phyloP scores from a whole-genome alignment of 2,888 invertebrate species.

The Unio pictorum region DNA sequence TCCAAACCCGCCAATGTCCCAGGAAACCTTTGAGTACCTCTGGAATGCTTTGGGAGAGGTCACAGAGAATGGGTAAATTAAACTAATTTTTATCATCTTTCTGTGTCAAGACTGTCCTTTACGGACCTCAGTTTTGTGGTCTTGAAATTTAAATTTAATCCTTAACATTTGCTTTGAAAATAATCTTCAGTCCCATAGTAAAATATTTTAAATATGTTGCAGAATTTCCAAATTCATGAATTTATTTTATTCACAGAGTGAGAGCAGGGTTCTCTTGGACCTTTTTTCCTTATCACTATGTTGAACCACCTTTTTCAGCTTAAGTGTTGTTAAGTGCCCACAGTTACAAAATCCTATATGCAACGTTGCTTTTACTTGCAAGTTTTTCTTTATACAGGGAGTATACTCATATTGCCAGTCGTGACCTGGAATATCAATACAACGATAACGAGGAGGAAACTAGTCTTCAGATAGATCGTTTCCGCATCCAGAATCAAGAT shows the following conservation, averaged over 20 bases:
- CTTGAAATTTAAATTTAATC: too few relatives aligned
- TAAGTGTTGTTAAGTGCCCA: too few relatives aligned
- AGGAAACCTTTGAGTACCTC: conserved; percentile 63
- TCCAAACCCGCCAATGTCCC: conserved; percentile 56
- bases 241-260: too few relatives aligned
- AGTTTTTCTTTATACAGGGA: conserved; percentile 31
- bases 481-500: conserved; percentile 38
- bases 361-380: background rate
- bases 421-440: conserved; percentile 53
- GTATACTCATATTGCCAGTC: conserved; percentile 49
- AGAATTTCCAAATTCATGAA: too few relatives aligned
- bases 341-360: too few relatives aligned
- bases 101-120: background rate
- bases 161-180: too few relatives aligned
- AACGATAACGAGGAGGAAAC: conserved; percentile 44
- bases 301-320: too few relatives aligned
- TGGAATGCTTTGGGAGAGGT: conserved; percentile 54
- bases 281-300: too few relatives aligned
- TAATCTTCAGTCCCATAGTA: too few relatives aligned
- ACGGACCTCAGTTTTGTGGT: too few relatives aligned
- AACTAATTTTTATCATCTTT: background rate
- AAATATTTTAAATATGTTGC: too few relatives aligned
- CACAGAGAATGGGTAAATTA: conserved; percentile 46
- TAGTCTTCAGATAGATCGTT: conserved; percentile 50
- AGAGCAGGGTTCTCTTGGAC: too few relatives aligned